Conservation (phyloP, 2,113 vertebrate species). For the Myotis brandtii region DNA sequence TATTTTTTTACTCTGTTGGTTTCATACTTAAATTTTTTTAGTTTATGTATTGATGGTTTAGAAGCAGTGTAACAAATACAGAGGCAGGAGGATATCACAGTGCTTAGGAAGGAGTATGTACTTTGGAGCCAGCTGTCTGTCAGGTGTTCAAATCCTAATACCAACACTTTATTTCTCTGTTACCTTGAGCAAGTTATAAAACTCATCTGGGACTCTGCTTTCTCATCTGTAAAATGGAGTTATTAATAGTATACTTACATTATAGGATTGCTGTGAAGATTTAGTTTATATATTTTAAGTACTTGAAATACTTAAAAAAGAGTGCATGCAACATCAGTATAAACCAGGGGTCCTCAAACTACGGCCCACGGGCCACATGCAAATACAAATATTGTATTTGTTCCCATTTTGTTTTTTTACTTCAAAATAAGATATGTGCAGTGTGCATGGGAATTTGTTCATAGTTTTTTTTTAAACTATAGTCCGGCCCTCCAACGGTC, state of each 20-base stretch:
- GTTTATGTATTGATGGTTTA: neutral
- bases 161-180: neutral
- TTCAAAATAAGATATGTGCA: no score
- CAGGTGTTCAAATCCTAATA: neutral
- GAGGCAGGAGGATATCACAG: neutral
- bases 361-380: no score
- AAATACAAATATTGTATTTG: no score
- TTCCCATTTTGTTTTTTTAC: no score
- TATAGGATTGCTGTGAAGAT: neutral
- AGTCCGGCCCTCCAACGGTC: no score
- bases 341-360: neutral
- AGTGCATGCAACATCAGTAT: neutral
- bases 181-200: neutral
- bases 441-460: no score
- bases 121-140: neutral
- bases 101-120: neutral
- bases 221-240: neutral
- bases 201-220: neutral
- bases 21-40: neutral
- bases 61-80: neutral
- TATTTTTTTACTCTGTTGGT: neutral
- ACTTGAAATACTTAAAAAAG: neutral
- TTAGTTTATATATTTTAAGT: neutral
- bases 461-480: no score
- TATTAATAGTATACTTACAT: neutral